Conservation (phyloP, 2,797 vertebrate genomes). For the Nyctalus aviator region DNA sequence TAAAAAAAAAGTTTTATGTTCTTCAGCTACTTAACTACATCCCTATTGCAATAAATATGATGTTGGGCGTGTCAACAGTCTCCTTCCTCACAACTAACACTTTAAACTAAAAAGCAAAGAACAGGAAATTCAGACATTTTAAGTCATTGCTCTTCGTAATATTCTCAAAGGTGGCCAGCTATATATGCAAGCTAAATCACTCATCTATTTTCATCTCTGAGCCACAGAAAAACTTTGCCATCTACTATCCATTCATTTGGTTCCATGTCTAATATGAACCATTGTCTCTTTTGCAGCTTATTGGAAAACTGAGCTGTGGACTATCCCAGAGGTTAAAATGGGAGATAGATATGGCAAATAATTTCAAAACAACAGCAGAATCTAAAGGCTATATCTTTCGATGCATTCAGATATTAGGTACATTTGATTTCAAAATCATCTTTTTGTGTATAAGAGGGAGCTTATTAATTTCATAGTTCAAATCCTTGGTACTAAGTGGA, state of each 20-base stretch:
- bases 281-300: not conserved
- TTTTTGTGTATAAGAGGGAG: not conserved
- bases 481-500: not conserved
- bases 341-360: not conserved
- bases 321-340: not conserved
- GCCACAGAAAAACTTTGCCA: not conserved
- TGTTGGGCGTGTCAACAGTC: not conserved
- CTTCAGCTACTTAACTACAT: constrained; percentile 6
- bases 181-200: not conserved
- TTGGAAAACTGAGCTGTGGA: not conserved
- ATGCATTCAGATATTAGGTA: not conserved
- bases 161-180: not conserved
- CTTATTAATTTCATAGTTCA: constrained; percentile 37
- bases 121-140: not conserved
- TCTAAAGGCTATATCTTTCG: constrained; percentile 23
- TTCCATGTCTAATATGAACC: not conserved
- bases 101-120: not conserved
- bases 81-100: not conserved
- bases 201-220: not conserved
- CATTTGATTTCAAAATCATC: not conserved
- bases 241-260: not conserved
- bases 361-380: not conserved
- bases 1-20: not conserved
- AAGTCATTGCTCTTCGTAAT: constrained; percentile 13
- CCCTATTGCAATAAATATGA: not conserved